Conservation (phyloP, 2,888 invertebrate species). For the Liopterus haemorrhoidalis region DNA sequence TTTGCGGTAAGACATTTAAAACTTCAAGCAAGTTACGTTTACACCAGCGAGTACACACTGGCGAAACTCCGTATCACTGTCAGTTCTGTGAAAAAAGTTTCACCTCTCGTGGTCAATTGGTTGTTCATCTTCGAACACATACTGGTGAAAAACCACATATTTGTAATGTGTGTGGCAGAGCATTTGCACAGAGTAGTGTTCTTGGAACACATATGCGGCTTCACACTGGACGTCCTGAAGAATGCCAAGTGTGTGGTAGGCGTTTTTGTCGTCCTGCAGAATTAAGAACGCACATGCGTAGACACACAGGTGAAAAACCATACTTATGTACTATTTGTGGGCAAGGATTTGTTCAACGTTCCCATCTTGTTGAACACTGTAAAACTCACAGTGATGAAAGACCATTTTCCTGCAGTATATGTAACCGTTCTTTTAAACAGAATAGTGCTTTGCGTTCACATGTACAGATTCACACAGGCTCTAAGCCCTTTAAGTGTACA, state of each 20-base stretch:
- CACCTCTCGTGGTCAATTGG: slow-evolving; percentile 35
- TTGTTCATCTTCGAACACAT: slow-evolving; percentile 38
- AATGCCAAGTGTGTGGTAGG: slow-evolving; percentile 40
- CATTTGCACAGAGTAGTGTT: slow-evolving; percentile 39
- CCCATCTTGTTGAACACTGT: slow-evolving; percentile 40
- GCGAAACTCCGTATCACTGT: slow-evolving; percentile 38
- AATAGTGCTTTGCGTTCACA: slow-evolving; percentile 39
- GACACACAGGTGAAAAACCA: slow-evolving; percentile 43
- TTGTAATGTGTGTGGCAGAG: slow-evolving; percentile 40
- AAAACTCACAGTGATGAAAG: slow-evolving; percentile 39
- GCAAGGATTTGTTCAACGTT: slow-evolving; percentile 39
- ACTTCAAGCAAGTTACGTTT: slow-evolving; percentile 34
- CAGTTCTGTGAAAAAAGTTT: slow-evolving; percentile 38
- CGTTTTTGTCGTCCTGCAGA: slow-evolving; percentile 41
- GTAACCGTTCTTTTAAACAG: slow-evolving; percentile 40
- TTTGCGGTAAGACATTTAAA: slow-evolving; percentile 39
- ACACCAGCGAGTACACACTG: slow-evolving; percentile 38
- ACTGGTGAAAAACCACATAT: slow-evolving; percentile 39
- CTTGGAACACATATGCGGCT: slow-evolving; percentile 40
- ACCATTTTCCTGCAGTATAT: slow-evolving; percentile 39
- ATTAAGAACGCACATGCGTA: slow-evolving; percentile 39
- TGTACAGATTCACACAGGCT: slow-evolving; percentile 39
- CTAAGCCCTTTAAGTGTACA: slow-evolving; percentile 39
- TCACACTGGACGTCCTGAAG: slow-evolving; percentile 40
- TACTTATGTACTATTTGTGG: slow-evolving; percentile 39